Base-by-base conservation (phyloP, 2,113 vertebrate genomes). In the Cebus imitator region DNA sequence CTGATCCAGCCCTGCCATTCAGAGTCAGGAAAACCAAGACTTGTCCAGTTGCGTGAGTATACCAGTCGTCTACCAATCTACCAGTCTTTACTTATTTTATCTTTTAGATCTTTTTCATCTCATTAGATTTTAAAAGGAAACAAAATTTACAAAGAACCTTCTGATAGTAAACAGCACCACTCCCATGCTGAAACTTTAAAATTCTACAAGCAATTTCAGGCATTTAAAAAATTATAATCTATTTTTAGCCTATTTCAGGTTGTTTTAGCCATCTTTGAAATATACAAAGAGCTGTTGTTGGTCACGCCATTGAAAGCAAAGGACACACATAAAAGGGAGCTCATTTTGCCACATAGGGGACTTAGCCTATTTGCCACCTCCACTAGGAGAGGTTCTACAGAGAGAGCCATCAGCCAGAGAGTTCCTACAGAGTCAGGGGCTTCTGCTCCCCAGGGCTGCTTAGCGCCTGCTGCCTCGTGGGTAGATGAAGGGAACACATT, bases 41-140 rank as follows among this genome's bases (percentile, higher is more conserved):
- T 98, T 1, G 99, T 99, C 93, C 99, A 99, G 10, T 97, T 99
- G 35, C 99, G 99, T 99, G 98, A 99, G 99, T 99, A 97, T 52
- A 87, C 64, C 97, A 8, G 0, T 82, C 82, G 16, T 52, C 52
- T 52, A 52, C 52, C 52, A 99, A 99, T 99, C 97, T 57, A 87
- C 68, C 97, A 8, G 0, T 82, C 87, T 43, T 9, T 50, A 82
- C 37, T 55, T 75, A 37, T 10, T 80, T 92, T 91, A 7, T 43
- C 25, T 6, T 91, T 76, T 11, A 82, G 68, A 45, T 72, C 1
- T 58, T 80, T 92, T 52, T 25, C 18, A 20, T 90, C 43, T 92
- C 73, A 5, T 40, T 82, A 73, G 64, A 72, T 75, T 75, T 43
- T 30, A 43, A 79, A 83, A 87, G 61, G 35, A 88, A 93, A 40